These are phyloP conservation scores for Serrognathus titanus DNA, from an alignment of 2,888 invertebrate genomes.

Conservation along the genomic window DNA sequence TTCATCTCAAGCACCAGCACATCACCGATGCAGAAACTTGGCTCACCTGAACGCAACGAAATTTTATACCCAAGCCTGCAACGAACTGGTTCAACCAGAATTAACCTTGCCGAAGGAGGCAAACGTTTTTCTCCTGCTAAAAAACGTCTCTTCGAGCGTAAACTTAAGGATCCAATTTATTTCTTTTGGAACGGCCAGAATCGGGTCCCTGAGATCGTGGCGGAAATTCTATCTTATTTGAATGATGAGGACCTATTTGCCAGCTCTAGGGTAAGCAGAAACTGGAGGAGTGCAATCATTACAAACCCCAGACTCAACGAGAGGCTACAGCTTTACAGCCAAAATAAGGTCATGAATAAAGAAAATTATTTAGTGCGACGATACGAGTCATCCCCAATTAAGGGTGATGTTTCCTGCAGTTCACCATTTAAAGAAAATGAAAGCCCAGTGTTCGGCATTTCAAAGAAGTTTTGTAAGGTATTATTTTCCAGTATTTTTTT, in stretches of 20 bases:
- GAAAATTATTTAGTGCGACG: constrained; percentile 23
- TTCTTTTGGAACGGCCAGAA: constrained; percentile 21
- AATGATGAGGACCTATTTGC: constrained; percentile 40
- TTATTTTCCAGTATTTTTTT: too few relatives aligned
- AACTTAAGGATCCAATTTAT: constrained; percentile 20
- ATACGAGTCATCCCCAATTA: background rate
- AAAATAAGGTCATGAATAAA: constrained; percentile 22
- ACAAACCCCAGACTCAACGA: constrained; percentile 3
- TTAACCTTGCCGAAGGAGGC: constrained; percentile 15
- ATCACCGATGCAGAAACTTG: constrained; percentile 24
- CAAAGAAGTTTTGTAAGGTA: too few relatives aligned
- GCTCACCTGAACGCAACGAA: constrained; percentile 35
- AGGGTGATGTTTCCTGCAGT: too few relatives aligned
- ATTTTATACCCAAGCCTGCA: constrained; percentile 39
- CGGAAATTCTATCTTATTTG: constrained; percentile 35
- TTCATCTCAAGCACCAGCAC: background rate
- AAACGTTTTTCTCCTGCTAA: constrained; percentile 33
- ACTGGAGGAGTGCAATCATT: constrained; percentile 23
- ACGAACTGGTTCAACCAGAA: constrained; percentile 21
- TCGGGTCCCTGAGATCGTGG: constrained; percentile 33
- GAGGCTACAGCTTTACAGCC: constrained; percentile 12
- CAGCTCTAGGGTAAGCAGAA: constrained; percentile 34
- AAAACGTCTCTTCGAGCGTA: constrained; percentile 32
- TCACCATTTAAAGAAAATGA: too few relatives aligned
- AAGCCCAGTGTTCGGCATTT: too few relatives aligned